Evolutionary conservation across 2,113 vertebrate species (phyloP).

Genomic region (Pitta sordida): DNA sequence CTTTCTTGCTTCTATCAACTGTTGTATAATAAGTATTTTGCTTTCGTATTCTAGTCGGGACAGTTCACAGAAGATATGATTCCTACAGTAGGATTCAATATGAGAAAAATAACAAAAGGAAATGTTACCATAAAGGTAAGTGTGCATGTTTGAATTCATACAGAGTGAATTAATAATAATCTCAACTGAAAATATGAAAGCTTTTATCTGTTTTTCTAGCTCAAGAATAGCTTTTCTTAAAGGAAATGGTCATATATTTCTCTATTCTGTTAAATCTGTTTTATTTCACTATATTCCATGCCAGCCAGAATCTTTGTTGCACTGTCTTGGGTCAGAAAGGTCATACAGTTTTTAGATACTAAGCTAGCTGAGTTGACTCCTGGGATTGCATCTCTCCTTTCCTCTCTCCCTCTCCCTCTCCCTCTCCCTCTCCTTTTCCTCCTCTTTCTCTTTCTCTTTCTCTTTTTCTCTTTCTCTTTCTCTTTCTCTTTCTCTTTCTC

Average conservation of each 20-base stretch:
- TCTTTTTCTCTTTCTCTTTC: too few species aligned
- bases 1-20: neutral
- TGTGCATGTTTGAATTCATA: neutral
- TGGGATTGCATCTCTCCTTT: neutral
- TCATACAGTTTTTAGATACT: neutral
- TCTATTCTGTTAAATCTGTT: neutral
- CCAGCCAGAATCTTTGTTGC: neutral
- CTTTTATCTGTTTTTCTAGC: neutral
- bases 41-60: conserved; percentile 73
- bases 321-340: neutral
- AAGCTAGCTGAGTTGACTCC: neutral
- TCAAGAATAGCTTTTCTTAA: neutral
- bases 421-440: accelerated
- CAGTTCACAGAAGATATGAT: conserved; percentile 91
- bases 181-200: neutral
- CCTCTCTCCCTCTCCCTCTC: too few species aligned
- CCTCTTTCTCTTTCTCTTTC: too few species aligned
- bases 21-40: conserved; percentile 43
- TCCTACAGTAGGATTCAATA: conserved; percentile 88
- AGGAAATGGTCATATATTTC: neutral
- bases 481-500: too few species aligned
- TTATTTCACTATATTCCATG: neutral
- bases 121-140: conserved; percentile 70
- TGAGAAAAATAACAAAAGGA: conserved; percentile 78
- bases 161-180: neutral